Conservation (phyloP, 1,140 invertebrate genomes). For the Anastrepha ludens region DNA sequence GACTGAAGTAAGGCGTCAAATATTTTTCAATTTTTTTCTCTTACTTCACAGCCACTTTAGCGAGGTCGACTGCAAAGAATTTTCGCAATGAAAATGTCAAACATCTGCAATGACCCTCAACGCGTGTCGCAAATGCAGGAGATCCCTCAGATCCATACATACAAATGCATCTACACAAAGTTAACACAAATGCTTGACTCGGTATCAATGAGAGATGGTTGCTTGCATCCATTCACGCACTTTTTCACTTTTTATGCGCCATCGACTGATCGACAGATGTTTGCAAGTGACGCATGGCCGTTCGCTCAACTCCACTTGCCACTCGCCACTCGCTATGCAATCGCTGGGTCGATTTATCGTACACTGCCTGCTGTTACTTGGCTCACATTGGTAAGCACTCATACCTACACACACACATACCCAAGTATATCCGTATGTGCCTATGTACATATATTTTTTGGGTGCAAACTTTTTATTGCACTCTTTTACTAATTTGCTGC, state of each 20-base stretch:
- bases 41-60: not conserved
- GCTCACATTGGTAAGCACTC: not conserved
- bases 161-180: not conserved
- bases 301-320: not conserved
- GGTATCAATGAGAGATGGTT: not conserved
- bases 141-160: not conserved
- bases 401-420: not conserved
- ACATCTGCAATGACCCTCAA: conserved; percentile 8
- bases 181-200: not conserved
- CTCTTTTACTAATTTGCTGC: conserved; percentile 11
- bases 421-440: no score
- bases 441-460: not conserved
- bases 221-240: not conserved
- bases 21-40: not conserved
- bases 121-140: not conserved
- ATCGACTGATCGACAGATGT: conserved; percentile 45
- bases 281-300: not conserved
- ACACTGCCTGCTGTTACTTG: not conserved
- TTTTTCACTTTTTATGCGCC: conserved; percentile 13
- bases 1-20: no score
- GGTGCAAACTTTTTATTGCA: conserved; percentile 29
- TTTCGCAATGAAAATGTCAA: conserved; percentile 38
- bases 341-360: not conserved
- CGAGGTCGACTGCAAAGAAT: conserved; percentile 3
- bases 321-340: not conserved